Evolutionary conservation across 2,888 invertebrate genomes (phyloP), one percentile per base, ranked within the genome.

Genomic region (Gymnocheta viridis): DNA sequence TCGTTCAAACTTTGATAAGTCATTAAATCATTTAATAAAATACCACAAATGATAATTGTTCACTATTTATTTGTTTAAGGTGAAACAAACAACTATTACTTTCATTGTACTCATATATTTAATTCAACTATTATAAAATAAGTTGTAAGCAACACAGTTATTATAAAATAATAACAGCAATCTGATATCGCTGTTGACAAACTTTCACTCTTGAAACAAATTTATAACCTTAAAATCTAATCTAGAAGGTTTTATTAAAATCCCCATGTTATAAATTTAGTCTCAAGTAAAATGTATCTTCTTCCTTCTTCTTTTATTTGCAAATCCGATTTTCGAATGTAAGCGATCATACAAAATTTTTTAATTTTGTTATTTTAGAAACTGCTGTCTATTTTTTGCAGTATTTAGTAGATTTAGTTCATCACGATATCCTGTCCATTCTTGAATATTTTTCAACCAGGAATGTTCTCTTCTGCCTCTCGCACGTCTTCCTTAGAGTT

Each of bases 131-230:
- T 69, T 54, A 41, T 41, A 7, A 56, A 41, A 70, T 49, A 24
- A 47, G 24, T 32, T 60, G 24, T n/a, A 44, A 44, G 9, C 29
- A 14, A 29, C 29, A 41, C 70, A 44, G 32, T 60, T 60, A n/a
- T 32, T 47, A 73, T 73, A 73, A 38, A 51, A 19, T 24, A 62
- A 73, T 62, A 27, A 51, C 41, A 66, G 54, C n/a, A 32, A 35
- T 38, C 19, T 29, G 14, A 44, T 70, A 54, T 49, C 12, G 4
- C 17, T 69, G 38, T 41, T 14, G 27, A 22, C 41, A 56, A 56
- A 58, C 56, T 70, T 70, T 58, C 56, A 56, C 56, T 70, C 29
- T 29, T 44, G 17, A 27, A 41, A n/a, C n/a, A 35, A 47, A 51
- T 38, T 44, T 17, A 44, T 44, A 7, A 17, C 44, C 17, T 17